Percentiles rank a stretch among this genome's conserved stretches.
These are phyloP conservation scores for Drosophila parvula DNA, from an alignment of 1,140 invertebrate genomes.

Conservation along the genomic window DNA sequence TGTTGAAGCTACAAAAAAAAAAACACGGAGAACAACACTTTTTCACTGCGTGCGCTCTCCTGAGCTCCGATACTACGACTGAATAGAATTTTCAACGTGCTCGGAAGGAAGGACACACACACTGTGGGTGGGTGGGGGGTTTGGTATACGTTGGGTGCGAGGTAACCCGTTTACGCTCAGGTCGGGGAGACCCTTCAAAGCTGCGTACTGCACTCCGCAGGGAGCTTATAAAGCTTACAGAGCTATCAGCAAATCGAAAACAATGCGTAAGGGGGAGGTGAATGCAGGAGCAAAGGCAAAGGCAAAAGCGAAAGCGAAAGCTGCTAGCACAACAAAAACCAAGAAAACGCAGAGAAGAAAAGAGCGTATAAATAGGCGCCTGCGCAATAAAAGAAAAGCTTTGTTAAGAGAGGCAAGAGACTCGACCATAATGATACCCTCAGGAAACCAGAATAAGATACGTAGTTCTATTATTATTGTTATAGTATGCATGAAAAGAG, in stretches of 20 bases:
- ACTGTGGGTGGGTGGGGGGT: neutral
- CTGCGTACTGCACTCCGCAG: constrained; percentile 33
- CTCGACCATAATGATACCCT: constrained; percentile 11
- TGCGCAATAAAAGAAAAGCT: constrained; percentile 16
- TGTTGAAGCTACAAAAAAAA: constrained; percentile 3
- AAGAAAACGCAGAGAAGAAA: constrained; percentile 1
- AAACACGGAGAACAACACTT: constrained; percentile 12
- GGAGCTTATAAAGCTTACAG: constrained; percentile 40
- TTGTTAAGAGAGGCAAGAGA: neutral
- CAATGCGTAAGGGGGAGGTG: constrained; percentile 17
- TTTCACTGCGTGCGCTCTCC: constrained; percentile 43
- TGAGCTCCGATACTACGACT: constrained; percentile 50
- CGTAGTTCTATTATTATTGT: constrained; percentile 5
- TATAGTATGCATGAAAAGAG: neutral
- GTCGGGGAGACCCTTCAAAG: constrained; percentile 24
- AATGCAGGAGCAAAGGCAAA: constrained; percentile 16
- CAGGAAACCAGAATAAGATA: neutral
- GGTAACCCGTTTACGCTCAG: constrained; percentile 19
- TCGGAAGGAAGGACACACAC: constrained; percentile 26
- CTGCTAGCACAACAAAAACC: constrained; percentile 51
- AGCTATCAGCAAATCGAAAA: constrained; percentile 33
- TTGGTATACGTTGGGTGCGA: neutral
- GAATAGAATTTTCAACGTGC: constrained; percentile 38
- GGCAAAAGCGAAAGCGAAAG: constrained; percentile 37
- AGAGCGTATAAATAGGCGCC: constrained; percentile 15